Percentiles rank a stretch among this genome's conserved stretches.
Conservation (phyloP, 2,113 vertebrate species). For the Tragelaphus buxtoni region DNA sequence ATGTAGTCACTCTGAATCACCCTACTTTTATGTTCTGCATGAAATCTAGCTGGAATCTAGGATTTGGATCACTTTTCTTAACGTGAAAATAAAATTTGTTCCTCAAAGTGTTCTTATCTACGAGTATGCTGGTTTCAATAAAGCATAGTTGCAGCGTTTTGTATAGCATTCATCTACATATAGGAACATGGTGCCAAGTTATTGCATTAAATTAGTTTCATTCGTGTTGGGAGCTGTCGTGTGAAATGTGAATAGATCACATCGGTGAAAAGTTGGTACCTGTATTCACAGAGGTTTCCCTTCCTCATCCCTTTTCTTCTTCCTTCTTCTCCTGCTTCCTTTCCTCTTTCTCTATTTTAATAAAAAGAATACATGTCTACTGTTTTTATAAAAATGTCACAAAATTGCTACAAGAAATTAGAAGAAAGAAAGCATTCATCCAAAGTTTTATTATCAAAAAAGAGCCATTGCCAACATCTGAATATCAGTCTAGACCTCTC, state of each 20-base stretch:
- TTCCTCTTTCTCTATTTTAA: background rate
- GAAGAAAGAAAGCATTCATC: background rate
- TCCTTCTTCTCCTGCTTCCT: background rate
- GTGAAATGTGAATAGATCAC: rapidly evolving
- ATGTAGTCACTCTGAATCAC: background rate
- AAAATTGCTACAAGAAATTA: background rate
- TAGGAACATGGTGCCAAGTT: background rate
- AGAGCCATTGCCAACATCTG: rapidly evolving
- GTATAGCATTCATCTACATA: background rate
- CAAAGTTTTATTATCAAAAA: background rate
- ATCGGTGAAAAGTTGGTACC: rapidly evolving
- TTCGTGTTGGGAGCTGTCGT: rapidly evolving
- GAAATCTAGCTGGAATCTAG: background rate
- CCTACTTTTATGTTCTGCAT: background rate
- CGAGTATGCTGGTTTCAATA: background rate
- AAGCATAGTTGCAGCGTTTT: background rate
- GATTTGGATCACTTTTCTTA: background rate
- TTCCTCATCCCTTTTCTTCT: background rate
- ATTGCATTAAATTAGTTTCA: background rate
- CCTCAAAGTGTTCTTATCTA: background rate
- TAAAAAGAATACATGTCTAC: background rate
- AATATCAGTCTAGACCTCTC: rapidly evolving
- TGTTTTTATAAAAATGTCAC: background rate
- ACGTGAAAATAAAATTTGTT: slow-evolving; percentile 52
- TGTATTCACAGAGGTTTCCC: background rate